Evolutionary conservation across 2,113 vertebrate genomes (phyloP).

Genomic region (Ahaetulla prasina): DNA sequence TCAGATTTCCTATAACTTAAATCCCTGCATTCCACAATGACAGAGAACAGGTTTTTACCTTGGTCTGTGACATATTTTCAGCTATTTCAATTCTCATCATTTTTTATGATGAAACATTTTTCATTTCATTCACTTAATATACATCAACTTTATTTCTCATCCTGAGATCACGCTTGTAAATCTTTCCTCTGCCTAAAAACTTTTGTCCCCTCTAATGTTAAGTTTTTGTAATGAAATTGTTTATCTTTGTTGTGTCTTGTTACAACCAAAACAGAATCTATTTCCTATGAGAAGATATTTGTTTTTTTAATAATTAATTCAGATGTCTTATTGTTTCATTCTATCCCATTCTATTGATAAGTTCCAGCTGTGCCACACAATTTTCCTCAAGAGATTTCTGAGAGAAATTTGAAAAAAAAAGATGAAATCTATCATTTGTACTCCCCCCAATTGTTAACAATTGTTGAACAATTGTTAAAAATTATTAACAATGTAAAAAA

Average conservation of each 20-base stretch:
- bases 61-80: neutral
- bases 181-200: neutral
- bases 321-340: neutral
- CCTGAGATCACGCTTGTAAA: neutral
- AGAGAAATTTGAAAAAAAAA: neutral
- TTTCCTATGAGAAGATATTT: neutral
- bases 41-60: neutral
- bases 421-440: neutral
- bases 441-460: neutral
- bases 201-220: neutral
- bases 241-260: neutral
- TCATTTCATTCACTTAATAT: neutral
- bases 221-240: neutral
- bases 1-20: neutral
- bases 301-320: neutral
- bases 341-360: neutral
- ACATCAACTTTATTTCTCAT: neutral
- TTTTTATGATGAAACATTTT: neutral
- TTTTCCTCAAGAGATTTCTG: neutral
- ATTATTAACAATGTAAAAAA: neutral
- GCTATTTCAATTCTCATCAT: neutral
- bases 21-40: neutral
- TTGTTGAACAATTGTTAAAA: conserved; percentile 1
- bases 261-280: neutral
- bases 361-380: neutral